phyloP scores from a whole-genome alignment of 2,888 invertebrate species.

The Crocallis elinguaria region DNA sequence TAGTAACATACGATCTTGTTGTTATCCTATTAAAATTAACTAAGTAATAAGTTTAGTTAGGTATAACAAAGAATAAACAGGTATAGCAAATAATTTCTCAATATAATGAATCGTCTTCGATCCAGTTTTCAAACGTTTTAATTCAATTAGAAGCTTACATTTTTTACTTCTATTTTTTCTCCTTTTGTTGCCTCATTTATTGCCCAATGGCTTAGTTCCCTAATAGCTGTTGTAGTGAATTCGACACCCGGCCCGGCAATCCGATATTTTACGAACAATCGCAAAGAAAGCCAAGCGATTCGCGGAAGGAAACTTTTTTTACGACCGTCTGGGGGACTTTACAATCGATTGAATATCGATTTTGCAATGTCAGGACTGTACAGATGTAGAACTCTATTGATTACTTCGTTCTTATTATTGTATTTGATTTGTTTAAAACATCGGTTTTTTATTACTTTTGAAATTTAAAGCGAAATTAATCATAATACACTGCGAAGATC shows the following conservation, averaged over 20 bases:
- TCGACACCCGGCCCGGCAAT: constrained; percentile 63
- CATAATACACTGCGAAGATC: too few relatives aligned
- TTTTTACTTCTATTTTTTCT: constrained; percentile 28
- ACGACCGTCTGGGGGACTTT: constrained; percentile 23
- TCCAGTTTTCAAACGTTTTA: not conserved
- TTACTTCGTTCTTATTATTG: not conserved
- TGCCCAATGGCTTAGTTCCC: constrained; percentile 43
- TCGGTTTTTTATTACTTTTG: not conserved
- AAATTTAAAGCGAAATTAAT: not conserved
- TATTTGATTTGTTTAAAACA: not conserved
- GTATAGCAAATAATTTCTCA: not conserved
- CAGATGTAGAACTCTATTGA: not conserved
- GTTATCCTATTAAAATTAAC: too few relatives aligned
- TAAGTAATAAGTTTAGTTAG: too few relatives aligned
- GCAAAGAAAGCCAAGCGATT: constrained; percentile 56
- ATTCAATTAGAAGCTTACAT: constrained; percentile 6
- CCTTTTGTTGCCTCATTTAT: constrained; percentile 46
- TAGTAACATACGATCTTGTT: too few relatives aligned
- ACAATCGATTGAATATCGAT: constrained; percentile 18
- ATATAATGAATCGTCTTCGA: not conserved
- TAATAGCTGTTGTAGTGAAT: constrained; percentile 51
- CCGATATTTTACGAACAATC: constrained; percentile 59
- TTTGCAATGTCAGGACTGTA: constrained; percentile 4
- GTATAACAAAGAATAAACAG: too few relatives aligned
- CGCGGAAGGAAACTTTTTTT: constrained; percentile 75